phyloP scores from a whole-genome alignment of 1,140 invertebrate genomes.

The Hyposmocoma kahamanoa region DNA sequence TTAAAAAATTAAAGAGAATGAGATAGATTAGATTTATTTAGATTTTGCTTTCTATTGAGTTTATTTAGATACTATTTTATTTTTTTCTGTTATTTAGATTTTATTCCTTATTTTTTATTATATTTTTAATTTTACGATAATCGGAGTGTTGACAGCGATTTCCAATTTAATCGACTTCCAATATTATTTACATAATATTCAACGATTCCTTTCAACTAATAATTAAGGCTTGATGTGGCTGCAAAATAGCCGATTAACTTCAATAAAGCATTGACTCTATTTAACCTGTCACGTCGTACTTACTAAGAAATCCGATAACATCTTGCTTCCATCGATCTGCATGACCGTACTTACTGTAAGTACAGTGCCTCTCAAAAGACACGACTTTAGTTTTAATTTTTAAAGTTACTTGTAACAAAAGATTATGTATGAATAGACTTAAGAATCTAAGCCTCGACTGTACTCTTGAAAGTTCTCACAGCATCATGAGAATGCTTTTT shows the following conservation, averaged over 20 bases:
- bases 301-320: slow-evolving; percentile 7
- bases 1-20: no score
- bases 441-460: slow-evolving; percentile 60
- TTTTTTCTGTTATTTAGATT: no score
- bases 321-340: slow-evolving; percentile 8
- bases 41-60: no score
- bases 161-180: no score
- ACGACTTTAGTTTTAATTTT: neutral
- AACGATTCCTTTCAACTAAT: no score
- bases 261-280: slow-evolving; percentile 30
- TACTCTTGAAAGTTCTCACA: slow-evolving; percentile 65
- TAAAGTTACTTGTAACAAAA: neutral
- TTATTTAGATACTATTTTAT: no score
- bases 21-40: no score
- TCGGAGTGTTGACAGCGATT: no score
- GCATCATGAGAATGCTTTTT: slow-evolving; percentile 69
- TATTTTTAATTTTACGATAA: no score
- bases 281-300: slow-evolving; percentile 25
- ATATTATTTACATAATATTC: no score
- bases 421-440: slow-evolving; percentile 32
- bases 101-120: no score
- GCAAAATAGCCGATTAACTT: slow-evolving; percentile 36
- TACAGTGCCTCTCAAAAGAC: neutral
- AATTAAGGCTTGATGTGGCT: no score
- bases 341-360: neutral